Percentiles rank a stretch among this genome's conserved stretches.
These are phyloP conservation scores for Eumacrocentrus americanus DNA, from an alignment of 2,888 invertebrate species.

Conservation along the genomic window DNA sequence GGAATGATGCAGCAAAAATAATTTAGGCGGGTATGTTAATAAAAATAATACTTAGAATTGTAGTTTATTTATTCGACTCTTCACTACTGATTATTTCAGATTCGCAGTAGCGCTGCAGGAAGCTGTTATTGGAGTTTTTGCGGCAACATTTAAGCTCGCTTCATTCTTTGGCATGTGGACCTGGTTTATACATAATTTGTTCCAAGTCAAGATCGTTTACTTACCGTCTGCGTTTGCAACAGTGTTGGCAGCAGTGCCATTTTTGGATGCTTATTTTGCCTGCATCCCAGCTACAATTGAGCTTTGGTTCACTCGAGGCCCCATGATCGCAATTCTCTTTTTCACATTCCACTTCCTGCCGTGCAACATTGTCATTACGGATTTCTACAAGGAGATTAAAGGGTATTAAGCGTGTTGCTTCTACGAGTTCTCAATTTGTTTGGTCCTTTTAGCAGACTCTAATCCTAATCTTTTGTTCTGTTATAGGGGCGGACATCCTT, in stretches of 20 bases:
- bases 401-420: too few relatives aligned
- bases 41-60: slow-evolving; percentile 12
- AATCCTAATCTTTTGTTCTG: too few relatives aligned
- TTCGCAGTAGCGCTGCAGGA: slow-evolving; percentile 84
- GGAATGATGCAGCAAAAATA: slow-evolving; percentile 36
- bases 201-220: slow-evolving; percentile 93
- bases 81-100: slow-evolving; percentile 59
- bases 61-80: too few relatives aligned
- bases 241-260: slow-evolving; percentile 92
- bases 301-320: slow-evolving; percentile 90
- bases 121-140: slow-evolving; percentile 92
- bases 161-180: slow-evolving; percentile 98
- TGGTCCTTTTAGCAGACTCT: too few relatives aligned
- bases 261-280: slow-evolving; percentile 95
- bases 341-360: slow-evolving; percentile 88
- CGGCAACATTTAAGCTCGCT: slow-evolving; percentile 96
- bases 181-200: slow-evolving; percentile 95
- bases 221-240: slow-evolving; percentile 94
- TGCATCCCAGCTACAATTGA: slow-evolving; percentile 93
- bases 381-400: slow-evolving; percentile 96
- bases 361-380: slow-evolving; percentile 89
- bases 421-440: too few relatives aligned
- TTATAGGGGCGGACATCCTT: slow-evolving; percentile 89
- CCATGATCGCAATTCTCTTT: slow-evolving; percentile 81
- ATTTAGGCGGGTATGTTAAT: slow-evolving; percentile 47